These are phyloP conservation scores for Rallus crepitans DNA, from an alignment of 2,797 vertebrate species.

Conservation along the genomic window DNA sequence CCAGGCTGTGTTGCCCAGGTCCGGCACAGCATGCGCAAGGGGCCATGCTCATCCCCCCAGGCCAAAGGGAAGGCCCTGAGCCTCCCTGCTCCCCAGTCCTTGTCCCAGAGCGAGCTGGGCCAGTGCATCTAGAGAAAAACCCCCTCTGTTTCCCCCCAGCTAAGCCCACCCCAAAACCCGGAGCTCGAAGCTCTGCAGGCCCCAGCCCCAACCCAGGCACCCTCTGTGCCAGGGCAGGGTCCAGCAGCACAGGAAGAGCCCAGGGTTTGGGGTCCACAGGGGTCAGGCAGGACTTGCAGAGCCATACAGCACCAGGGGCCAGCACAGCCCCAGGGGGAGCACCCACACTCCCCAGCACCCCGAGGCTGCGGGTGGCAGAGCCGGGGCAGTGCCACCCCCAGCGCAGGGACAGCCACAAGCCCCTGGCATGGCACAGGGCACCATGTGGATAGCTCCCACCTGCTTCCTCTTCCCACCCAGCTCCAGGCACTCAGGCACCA, in stretches of 20 bases:
- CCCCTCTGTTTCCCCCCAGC: not conserved
- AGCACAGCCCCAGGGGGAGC: not conserved
- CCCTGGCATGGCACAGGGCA: not conserved
- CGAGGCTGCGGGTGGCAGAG: not conserved
- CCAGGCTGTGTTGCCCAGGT: fast-evolving
- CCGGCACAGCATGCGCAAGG: fast-evolving
- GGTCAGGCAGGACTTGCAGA: not conserved
- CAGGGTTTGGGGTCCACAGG: fast-evolving
- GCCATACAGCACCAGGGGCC: fast-evolving
- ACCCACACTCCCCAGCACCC: fast-evolving
- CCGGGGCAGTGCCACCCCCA: not conserved
- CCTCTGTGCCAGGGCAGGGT: not conserved
- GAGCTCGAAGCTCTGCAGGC: not conserved
- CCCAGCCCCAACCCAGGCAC: not conserved
- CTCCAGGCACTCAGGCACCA: not conserved
- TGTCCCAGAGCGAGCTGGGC: not conserved
- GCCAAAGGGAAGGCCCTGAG: not conserved
- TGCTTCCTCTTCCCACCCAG: not conserved
- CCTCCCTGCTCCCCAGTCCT: not conserved
- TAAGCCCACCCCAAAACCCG: not conserved
- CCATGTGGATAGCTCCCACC: not conserved
- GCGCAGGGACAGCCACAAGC: fast-evolving
- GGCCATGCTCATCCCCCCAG: not conserved
- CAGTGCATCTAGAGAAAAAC: not conserved
- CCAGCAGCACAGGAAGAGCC: fast-evolving